Conservation (phyloP, 1,140 invertebrate species). For the Drosophila fuyamai region DNA sequence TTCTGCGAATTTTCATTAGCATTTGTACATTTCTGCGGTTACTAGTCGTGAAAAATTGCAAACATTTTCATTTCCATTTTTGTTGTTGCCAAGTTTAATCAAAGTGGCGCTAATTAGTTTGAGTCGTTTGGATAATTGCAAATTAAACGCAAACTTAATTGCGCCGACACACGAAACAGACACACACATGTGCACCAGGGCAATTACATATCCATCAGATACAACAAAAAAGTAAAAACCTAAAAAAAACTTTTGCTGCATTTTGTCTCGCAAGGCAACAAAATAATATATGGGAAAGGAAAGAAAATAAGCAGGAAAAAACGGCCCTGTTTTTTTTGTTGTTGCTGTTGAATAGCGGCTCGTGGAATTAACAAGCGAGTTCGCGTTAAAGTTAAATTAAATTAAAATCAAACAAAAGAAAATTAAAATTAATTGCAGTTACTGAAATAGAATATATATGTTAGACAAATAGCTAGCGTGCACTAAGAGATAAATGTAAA, state of each 20-base stretch:
- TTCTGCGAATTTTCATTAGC: conserved; percentile 37
- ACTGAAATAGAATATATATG: conserved; percentile 52
- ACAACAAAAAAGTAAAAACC: conserved; percentile 14
- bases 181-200: conserved; percentile 16
- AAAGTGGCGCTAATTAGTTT: conserved; percentile 83
- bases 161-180: conserved; percentile 76
- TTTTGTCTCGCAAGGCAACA: conserved; percentile 57
- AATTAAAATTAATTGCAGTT: conserved; percentile 61
- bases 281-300: conserved; percentile 42
- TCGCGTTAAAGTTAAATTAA: conserved; percentile 69
- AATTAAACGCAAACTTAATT: conserved; percentile 83
- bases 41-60: conserved; percentile 17
- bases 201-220: conserved; percentile 56
- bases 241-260: conserved; percentile 42
- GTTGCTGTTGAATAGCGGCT: conserved; percentile 34
- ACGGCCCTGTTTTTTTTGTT: conserved; percentile 25
- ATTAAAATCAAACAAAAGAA: conserved; percentile 78
- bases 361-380: conserved; percentile 69
- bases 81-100: conserved; percentile 70
- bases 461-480: conserved; percentile 39
- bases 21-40: conserved; percentile 20
- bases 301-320: conserved; percentile 34
- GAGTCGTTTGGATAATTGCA: conserved; percentile 83
- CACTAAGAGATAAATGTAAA: conserved; percentile 14
- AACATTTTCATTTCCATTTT: conserved; percentile 46